Evolutionary conservation across 2,797 vertebrate genomes (phyloP).

Genomic region (Etheostoma nigrum): DNA sequence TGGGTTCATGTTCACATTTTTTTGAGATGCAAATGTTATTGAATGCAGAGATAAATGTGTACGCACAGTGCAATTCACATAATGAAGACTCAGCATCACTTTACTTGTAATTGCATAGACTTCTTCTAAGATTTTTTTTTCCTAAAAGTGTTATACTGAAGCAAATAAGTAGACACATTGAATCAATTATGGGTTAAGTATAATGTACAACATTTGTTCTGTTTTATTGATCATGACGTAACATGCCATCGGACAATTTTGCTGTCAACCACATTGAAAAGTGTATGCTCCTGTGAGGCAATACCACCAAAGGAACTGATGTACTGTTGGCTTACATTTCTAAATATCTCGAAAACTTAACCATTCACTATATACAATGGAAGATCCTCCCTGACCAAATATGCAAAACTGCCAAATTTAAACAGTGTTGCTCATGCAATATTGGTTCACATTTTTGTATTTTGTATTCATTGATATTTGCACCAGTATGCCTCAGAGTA

Average conservation of each 20-base stretch:
- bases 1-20: neutral
- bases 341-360: neutral
- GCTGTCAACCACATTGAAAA: neutral
- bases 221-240: slow-evolving; percentile 1
- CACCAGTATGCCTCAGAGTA: neutral
- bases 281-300: neutral
- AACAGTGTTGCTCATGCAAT: neutral
- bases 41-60: neutral
- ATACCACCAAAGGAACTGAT: neutral
- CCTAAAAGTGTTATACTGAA: too few species aligned
- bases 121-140: too few species aligned
- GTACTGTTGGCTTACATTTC: neutral
- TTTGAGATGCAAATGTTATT: neutral
- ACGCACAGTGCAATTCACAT: neutral
- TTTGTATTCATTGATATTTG: neutral
- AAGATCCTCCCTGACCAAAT: neutral
- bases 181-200: neutral
- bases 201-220: neutral
- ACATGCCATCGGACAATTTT: neutral
- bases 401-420: neutral
- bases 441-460: neutral
- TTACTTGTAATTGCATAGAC: neutral
- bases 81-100: slow-evolving; percentile 6
- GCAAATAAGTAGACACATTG: neutral
- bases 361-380: neutral